Percentiles rank a stretch among this genome's conserved stretches.
Conservation (phyloP, 2,888 invertebrate species). For the Agrilus cyanescens region DNA sequence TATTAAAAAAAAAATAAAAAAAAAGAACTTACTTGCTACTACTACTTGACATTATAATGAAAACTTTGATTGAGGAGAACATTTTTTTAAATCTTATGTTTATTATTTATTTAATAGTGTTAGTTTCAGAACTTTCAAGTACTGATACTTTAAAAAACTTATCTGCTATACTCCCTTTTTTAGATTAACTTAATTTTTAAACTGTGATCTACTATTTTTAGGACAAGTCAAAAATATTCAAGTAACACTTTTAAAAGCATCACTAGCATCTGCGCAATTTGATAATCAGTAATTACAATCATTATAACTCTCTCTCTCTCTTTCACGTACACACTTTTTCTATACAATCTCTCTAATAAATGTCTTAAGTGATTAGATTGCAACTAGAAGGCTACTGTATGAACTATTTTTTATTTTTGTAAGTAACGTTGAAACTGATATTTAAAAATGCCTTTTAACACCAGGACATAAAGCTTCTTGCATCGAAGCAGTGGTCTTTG, state of each 20-base stretch:
- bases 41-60: not conserved
- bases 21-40: constrained; percentile 1
- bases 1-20: constrained; percentile 13
- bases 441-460: constrained; percentile 31
- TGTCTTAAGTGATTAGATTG: too few species aligned
- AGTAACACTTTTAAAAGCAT: constrained; percentile 12
- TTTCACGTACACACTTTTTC: too few species aligned
- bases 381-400: constrained; percentile 8
- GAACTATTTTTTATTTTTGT: constrained; percentile 29
- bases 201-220: not conserved
- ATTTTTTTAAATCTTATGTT: constrained; percentile 1
- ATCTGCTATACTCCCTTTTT: constrained; percentile 2
- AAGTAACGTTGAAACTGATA: constrained; percentile 26
- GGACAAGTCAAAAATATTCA: not conserved
- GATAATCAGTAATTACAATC: too few species aligned
- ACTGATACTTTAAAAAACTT: constrained; percentile 4
- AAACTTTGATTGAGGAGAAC: not conserved
- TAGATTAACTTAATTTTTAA: constrained; percentile 8
- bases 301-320: too few species aligned
- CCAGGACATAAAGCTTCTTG: constrained; percentile 37
- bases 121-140: constrained; percentile 4
- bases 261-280: too few species aligned
- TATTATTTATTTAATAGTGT: constrained; percentile 11
- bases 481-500: constrained; percentile 36
- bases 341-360: too few species aligned